phyloP scores from a whole-genome alignment of 2,113 vertebrate species.

The Zootoca vivipara region DNA sequence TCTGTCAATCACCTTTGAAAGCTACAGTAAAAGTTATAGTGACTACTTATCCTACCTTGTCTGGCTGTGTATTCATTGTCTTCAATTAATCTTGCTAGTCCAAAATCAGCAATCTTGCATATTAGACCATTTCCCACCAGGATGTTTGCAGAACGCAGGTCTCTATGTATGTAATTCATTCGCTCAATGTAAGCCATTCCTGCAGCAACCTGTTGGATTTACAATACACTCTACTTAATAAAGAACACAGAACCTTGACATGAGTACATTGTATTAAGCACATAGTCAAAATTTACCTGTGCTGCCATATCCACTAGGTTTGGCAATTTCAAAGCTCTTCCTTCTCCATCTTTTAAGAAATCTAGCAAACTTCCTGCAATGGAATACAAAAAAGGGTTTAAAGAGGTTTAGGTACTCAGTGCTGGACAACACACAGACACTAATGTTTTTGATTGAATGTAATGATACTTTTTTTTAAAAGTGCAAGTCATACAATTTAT shows the following conservation, averaged over 20 bases:
- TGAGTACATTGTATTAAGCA: fast-evolving
- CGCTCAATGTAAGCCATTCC: constrained; percentile 98
- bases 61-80: constrained; percentile 98
- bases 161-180: constrained; percentile 99
- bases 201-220: constrained; percentile 81
- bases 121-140: constrained; percentile 93
- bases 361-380: constrained; percentile 92
- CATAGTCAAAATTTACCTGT: constrained; percentile 79
- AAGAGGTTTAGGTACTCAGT: not conserved
- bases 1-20: not conserved
- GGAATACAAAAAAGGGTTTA: constrained; percentile 18
- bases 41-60: constrained; percentile 81
- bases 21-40: fast-evolving
- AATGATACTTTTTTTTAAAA: not conserved
- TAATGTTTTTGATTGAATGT: constrained; percentile 1
- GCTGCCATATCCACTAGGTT: constrained; percentile 98
- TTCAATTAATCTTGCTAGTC: constrained; percentile 94
- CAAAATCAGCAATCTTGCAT: constrained; percentile 98
- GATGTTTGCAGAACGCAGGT: constrained; percentile 95
- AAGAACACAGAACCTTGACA: not conserved
- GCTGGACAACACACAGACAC: not conserved
- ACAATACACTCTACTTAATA: not conserved
- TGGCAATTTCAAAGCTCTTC: constrained; percentile 89
- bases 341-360: constrained; percentile 92
- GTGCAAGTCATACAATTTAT: no score